Percentiles rank a stretch among this genome's conserved stretches.
Evolutionary conservation across 2,888 invertebrate genomes (phyloP).

Genomic region (Agrotis puta): DNA sequence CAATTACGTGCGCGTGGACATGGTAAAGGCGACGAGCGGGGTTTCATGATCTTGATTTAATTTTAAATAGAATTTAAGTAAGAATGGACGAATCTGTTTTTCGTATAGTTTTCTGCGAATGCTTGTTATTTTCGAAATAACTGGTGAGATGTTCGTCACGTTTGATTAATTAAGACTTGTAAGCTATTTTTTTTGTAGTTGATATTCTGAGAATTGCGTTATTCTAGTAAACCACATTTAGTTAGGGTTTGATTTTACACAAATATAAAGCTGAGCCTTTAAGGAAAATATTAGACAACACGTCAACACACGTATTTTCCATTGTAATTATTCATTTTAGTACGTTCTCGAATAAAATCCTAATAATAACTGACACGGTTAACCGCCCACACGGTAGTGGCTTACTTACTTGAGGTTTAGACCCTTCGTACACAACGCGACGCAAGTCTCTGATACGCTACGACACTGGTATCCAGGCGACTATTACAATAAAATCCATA

Average conservation of each 20-base stretch:
- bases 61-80: background rate
- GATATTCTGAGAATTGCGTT: background rate
- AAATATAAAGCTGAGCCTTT: background rate
- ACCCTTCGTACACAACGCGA: no score
- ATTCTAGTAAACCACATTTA: background rate
- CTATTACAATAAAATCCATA: no score
- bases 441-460: no score
- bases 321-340: background rate
- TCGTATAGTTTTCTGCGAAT: background rate
- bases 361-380: conserved; percentile 7
- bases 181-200: no score
- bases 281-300: conserved; percentile 26
- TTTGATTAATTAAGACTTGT: background rate
- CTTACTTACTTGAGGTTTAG: background rate
- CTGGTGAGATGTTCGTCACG: no score
- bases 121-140: background rate
- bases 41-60: conserved; percentile 24
- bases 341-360: conserved; percentile 10
- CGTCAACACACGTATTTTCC: background rate
- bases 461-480: no score
- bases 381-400: conserved; percentile 10
- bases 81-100: background rate
- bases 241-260: conserved; percentile 2
- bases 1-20: conserved; percentile 55
- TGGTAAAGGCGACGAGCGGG: conserved; percentile 11